Conservation (phyloP, 1,140 invertebrate species). For the Parasteatoda tepidariorum region DNA sequence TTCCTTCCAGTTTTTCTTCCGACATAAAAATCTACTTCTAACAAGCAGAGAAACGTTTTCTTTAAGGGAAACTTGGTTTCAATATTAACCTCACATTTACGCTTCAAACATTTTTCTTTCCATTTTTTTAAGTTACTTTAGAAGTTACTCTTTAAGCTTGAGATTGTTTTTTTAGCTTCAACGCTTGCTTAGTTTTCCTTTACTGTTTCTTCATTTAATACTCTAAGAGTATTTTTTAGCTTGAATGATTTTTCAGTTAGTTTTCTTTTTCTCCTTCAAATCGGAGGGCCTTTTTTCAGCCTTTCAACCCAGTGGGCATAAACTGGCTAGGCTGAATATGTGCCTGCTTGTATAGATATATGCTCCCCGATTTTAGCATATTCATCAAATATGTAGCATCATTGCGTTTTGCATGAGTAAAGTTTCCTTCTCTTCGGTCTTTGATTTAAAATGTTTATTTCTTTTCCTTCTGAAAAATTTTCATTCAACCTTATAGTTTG, state of each 20-base stretch:
- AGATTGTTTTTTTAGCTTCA: conserved; percentile 29
- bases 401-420: conserved; percentile 34
- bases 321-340: conserved; percentile 14
- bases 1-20: neutral
- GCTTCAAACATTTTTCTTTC: conserved; percentile 41
- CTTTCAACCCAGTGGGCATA: conserved; percentile 35
- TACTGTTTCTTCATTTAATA: conserved; percentile 57
- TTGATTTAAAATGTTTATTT: conserved; percentile 21
- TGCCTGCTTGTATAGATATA: conserved; percentile 16
- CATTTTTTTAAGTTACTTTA: conserved; percentile 33
- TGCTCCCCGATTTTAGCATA: conserved; percentile 28
- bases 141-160: neutral
- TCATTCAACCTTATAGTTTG: conserved; percentile 32
- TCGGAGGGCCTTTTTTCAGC: neutral
- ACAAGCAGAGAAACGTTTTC: conserved; percentile 28
- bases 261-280: conserved; percentile 11
- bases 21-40: conserved; percentile 23
- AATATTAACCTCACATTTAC: conserved; percentile 60
- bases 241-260: conserved; percentile 11
- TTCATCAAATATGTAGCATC: conserved; percentile 57
- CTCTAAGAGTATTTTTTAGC: conserved; percentile 45
- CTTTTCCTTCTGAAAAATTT: conserved; percentile 20
- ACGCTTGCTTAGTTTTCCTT: conserved; percentile 44
- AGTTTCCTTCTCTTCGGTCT: conserved; percentile 2
- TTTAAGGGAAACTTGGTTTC: conserved; percentile 44